phyloP scores from a whole-genome alignment of 1,140 invertebrate species.

The Aphidius gifuensis region DNA sequence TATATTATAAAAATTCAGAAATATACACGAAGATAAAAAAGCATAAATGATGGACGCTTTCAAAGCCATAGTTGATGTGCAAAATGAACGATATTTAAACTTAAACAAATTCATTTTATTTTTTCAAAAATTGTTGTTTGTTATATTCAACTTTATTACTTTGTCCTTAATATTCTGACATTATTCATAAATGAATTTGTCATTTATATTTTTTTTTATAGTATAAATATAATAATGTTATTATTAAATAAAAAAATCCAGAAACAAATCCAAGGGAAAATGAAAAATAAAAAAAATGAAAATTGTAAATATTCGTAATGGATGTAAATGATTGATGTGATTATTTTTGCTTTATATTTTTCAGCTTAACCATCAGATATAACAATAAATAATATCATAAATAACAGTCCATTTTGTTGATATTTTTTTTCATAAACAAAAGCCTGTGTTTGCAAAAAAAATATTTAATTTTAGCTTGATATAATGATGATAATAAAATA shows the following conservation, averaged over 20 bases:
- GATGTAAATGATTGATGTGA: constrained; percentile 11
- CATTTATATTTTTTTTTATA: background rate
- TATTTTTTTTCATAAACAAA: too few relatives aligned
- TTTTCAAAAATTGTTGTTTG: constrained; percentile 4
- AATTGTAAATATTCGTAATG: background rate
- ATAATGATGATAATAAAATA: too few relatives aligned
- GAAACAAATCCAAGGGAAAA: background rate
- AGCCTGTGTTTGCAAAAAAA: too few relatives aligned
- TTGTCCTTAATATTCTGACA: constrained; percentile 5
- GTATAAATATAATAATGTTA: background rate
- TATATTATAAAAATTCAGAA: constrained; percentile 14
- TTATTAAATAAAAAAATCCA: background rate
- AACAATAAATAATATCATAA: too few relatives aligned
- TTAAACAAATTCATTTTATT: constrained; percentile 12
- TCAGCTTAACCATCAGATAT: too few relatives aligned
- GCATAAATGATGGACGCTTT: constrained; percentile 17
- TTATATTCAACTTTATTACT: constrained; percentile 15
- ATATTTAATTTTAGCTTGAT: too few relatives aligned
- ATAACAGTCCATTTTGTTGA: too few relatives aligned
- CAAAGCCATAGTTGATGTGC: constrained; percentile 7
- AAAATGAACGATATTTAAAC: constrained; percentile 16
- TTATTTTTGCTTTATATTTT: background rate
- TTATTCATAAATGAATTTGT: constrained; percentile 4
- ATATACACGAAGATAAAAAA: constrained; percentile 2
- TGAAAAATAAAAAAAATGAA: background rate